These are phyloP conservation scores for Drymodes brunneopygia DNA, from an alignment of 2,113 vertebrate species.

Conservation along the genomic window DNA sequence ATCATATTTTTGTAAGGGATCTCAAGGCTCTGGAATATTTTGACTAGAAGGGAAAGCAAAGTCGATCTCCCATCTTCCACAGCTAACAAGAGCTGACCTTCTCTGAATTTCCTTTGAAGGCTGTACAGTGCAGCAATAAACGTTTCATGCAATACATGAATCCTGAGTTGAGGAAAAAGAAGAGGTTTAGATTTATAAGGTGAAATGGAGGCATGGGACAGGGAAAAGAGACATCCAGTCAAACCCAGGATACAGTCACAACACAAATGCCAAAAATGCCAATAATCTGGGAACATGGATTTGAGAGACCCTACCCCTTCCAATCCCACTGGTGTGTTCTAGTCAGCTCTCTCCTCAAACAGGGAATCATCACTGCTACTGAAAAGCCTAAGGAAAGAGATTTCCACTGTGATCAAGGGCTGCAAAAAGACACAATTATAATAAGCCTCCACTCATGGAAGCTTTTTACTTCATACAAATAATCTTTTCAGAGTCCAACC, in stretches of 20 bases:
- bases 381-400: neutral
- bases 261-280: neutral
- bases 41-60: conserved; percentile 48
- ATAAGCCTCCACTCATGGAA: neutral
- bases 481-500: neutral
- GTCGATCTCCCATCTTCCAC: neutral
- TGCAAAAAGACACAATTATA: neutral
- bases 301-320: neutral
- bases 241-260: neutral
- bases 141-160: neutral
- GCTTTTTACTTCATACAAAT: neutral
- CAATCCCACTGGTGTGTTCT: neutral
- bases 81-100: conserved; percentile 18
- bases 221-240: neutral
- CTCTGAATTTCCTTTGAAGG: neutral
- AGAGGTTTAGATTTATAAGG: neutral
- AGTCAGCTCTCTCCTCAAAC: neutral
- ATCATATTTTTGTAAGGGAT: conserved; percentile 32
- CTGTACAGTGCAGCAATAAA: neutral
- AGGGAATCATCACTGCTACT: neutral
- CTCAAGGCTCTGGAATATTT: conserved; percentile 52
- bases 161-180: neutral
- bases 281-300: neutral
- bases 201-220: neutral
- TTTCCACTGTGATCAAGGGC: neutral